phyloP scores from a whole-genome alignment of 1,140 invertebrate species.

The Drosophila biarmipes region DNA sequence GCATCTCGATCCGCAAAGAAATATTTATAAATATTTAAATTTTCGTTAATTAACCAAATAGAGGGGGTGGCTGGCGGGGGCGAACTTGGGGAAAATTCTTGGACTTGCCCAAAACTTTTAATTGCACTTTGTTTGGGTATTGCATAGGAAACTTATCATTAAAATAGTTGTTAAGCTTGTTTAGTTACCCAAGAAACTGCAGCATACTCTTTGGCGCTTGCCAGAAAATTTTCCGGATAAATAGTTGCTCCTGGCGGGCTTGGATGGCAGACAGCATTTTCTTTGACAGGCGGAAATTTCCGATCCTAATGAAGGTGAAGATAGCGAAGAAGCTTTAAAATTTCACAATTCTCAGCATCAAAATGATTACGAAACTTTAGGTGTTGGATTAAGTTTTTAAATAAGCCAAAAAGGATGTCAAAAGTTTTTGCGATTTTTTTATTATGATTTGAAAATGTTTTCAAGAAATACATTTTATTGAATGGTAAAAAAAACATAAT shows the following conservation, averaged over 20 bases:
- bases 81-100: conserved; percentile 32
- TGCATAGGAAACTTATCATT: conserved; percentile 61
- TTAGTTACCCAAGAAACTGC: conserved; percentile 34
- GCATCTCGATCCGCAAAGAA: not conserved
- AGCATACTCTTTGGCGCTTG: conserved; percentile 38
- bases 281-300: conserved; percentile 19
- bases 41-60: conserved; percentile 43
- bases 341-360: not conserved
- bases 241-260: conserved; percentile 27
- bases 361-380: not conserved
- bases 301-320: conserved; percentile 35
- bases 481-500: not conserved
- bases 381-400: not conserved
- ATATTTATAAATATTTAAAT: conserved; percentile 49
- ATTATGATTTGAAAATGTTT: too few relatives aligned
- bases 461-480: not conserved
- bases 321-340: not conserved
- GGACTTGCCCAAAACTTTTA: conserved; percentile 57
- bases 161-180: conserved; percentile 60
- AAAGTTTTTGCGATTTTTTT: too few relatives aligned
- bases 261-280: not conserved
- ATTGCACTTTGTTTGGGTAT: conserved; percentile 62
- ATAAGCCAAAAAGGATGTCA: not conserved
- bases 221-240: conserved; percentile 36
- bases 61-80: conserved; percentile 9